These are phyloP conservation scores for Conomelus anceps DNA, from an alignment of 2,888 invertebrate genomes.

Conservation along the genomic window DNA sequence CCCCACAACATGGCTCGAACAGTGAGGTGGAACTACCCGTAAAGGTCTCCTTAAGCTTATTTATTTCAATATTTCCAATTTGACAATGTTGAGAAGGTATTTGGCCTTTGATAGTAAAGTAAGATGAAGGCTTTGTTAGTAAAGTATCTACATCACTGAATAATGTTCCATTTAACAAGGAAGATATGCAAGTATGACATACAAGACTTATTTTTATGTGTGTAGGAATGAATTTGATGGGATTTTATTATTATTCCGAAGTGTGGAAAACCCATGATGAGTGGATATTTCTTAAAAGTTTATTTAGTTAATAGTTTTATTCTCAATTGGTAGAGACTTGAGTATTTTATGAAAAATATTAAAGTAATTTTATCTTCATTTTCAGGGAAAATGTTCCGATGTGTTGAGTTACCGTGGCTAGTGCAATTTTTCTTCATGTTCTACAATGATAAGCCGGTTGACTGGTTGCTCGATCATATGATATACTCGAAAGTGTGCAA, in stretches of 20 bases:
- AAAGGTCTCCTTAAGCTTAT: too few species aligned
- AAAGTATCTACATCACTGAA: too few species aligned
- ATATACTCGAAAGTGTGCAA: constrained; percentile 85
- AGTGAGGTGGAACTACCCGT: too few species aligned
- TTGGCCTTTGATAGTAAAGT: too few species aligned
- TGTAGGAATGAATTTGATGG: too few species aligned
- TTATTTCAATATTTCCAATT: too few species aligned
- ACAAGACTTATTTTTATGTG: too few species aligned
- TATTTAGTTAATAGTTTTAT: constrained; percentile 13
- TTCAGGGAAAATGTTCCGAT: constrained; percentile 80
- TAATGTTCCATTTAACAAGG: too few species aligned
- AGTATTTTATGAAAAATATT: background rate
- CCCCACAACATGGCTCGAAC: too few species aligned
- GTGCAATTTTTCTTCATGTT: constrained; percentile 93
- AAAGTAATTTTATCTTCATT: constrained; percentile 23
- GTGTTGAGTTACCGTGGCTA: constrained; percentile 75
- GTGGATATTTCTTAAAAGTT: background rate
- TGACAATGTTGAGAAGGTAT: too few species aligned
- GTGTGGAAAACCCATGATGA: background rate
- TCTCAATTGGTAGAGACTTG: background rate
- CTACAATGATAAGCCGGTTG: constrained; percentile 91
- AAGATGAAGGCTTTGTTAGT: too few species aligned
- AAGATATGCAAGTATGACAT: too few species aligned
- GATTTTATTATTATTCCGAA: constrained; percentile 16
- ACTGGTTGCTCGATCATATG: constrained; percentile 90